Conservation (phyloP, 2,113 vertebrate genomes). For the Vulpes vulpes region DNA sequence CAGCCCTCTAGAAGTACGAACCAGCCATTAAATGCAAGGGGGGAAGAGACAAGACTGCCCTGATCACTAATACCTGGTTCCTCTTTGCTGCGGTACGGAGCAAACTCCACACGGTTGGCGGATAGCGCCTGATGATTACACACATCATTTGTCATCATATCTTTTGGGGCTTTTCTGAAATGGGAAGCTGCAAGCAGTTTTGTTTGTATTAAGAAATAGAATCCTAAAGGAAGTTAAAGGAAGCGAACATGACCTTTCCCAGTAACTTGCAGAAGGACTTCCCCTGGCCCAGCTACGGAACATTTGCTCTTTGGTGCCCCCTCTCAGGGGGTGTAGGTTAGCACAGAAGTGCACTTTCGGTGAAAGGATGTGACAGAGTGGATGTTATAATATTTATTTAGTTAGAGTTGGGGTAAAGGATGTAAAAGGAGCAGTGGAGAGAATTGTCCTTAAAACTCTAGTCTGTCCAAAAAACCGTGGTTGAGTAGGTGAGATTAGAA, state of each 20-base stretch:
- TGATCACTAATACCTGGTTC: neutral
- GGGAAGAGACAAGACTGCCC: neutral
- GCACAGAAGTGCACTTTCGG: neutral
- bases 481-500: neutral
- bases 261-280: neutral
- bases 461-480: neutral
- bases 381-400: conserved; percentile 41
- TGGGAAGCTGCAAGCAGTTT: neutral
- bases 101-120: neutral
- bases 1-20: neutral
- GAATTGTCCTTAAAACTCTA: neutral
- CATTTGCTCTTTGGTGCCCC: neutral
- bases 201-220: neutral
- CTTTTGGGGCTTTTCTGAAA: neutral
- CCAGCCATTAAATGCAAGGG: neutral
- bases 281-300: neutral
- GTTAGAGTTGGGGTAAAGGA: neutral
- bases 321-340: neutral
- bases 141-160: neutral
- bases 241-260: neutral
- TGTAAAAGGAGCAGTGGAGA: neutral
- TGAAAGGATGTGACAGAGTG: neutral
- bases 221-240: neutral
- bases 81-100: neutral
- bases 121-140: neutral